A percentile compares a stretch with the other conserved stretches of the same genome.
Evolutionary conservation across 2,888 invertebrate species (phyloP).

Genomic region (Onthophagus sagittarius): DNA sequence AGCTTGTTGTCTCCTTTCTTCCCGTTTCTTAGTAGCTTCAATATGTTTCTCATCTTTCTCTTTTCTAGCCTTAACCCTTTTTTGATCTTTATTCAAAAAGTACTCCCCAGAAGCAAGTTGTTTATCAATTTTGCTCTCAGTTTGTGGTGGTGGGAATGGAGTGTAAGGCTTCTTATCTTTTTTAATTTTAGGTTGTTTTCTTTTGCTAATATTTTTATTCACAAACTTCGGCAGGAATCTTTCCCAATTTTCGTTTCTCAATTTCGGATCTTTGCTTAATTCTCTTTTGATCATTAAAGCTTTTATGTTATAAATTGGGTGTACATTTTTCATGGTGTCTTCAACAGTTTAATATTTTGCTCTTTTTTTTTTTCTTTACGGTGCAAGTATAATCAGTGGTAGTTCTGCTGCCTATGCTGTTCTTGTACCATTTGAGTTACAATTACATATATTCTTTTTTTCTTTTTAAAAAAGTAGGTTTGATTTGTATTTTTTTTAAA

Average conservation of each 20-base stretch:
- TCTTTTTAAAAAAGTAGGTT: too few species aligned
- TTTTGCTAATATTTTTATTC: conserved; percentile 80
- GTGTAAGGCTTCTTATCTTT: conserved; percentile 89
- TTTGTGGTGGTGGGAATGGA: conserved; percentile 94
- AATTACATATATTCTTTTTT: too few species aligned
- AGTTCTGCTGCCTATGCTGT: too few species aligned
- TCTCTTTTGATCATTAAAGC: conserved; percentile 97
- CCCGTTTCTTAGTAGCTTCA: conserved; percentile 66
- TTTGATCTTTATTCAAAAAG: conserved; percentile 86
- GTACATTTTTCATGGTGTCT: conserved; percentile 98
- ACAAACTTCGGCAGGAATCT: conserved; percentile 92
- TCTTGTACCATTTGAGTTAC: too few species aligned
- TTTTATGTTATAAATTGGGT: conserved; percentile 98
- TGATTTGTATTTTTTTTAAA: too few species aligned
- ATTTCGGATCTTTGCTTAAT: conserved; percentile 85
- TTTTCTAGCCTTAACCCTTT: conserved; percentile 64
- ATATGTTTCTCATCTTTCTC: conserved; percentile 76
- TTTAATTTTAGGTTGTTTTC: conserved; percentile 85
- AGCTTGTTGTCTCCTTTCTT: conserved; percentile 73
- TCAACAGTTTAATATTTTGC: conserved; percentile 89
- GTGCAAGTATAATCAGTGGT: too few species aligned
- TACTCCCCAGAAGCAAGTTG: conserved; percentile 94
- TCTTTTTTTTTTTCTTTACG: too few species aligned
- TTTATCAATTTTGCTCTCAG: conserved; percentile 90
- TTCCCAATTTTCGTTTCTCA: conserved; percentile 95